Conservation (phyloP, 1,140 invertebrate species). For the Popillia japonica region DNA sequence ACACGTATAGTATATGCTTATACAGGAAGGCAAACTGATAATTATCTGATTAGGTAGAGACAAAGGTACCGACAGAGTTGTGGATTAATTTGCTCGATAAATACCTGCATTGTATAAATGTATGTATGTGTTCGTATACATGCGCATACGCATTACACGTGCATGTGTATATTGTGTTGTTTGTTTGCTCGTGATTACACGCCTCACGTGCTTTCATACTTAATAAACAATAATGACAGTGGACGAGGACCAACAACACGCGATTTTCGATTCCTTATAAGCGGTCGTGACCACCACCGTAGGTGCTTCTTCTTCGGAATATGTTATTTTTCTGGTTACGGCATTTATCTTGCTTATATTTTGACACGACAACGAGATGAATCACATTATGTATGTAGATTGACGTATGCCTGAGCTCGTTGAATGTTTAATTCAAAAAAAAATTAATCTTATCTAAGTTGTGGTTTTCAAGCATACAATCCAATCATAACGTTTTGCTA, state of each 20-base stretch:
- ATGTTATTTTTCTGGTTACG: not conserved
- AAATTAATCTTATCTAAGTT: too few relatives aligned
- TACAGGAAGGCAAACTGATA: constrained; percentile 53
- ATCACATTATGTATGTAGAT: not conserved
- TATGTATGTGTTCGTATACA: not conserved
- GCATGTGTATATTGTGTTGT: constrained; percentile 30
- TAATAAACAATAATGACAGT: constrained; percentile 48
- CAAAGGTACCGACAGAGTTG: constrained; percentile 51
- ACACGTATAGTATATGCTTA: constrained; percentile 20
- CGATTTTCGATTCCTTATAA: constrained; percentile 40
- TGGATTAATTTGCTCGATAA: constrained; percentile 51
- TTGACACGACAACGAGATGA: not conserved
- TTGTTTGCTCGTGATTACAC: constrained; percentile 48
- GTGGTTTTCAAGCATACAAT: too few relatives aligned
- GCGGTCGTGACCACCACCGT: not conserved
- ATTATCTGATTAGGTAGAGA: constrained; percentile 54
- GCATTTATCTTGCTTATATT: constrained; percentile 9
- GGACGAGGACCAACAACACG: constrained; percentile 42
- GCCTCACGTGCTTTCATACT: constrained; percentile 45
- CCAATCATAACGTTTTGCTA: too few relatives aligned
- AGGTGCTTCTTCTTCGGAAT: not conserved
- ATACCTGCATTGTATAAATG: constrained; percentile 51
- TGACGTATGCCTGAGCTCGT: too few relatives aligned
- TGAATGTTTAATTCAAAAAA: too few relatives aligned
- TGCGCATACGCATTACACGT: not conserved